These are phyloP conservation scores for Epinephelus coioides DNA, from an alignment of 2,797 vertebrate genomes.

Conservation along the genomic window DNA sequence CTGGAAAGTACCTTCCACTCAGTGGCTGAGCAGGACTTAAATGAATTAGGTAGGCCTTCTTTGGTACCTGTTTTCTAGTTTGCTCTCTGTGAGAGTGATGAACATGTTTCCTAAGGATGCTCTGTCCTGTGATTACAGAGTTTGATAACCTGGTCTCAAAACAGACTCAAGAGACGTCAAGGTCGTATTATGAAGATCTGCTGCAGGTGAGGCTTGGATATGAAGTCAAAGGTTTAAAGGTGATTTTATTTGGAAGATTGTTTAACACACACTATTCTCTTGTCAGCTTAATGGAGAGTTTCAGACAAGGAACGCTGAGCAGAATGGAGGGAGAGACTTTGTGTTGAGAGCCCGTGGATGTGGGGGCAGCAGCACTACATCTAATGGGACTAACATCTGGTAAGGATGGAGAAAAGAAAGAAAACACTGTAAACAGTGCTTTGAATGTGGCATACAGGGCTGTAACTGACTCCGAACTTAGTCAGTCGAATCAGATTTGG, in stretches of 20 bases:
- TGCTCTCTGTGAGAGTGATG: not conserved
- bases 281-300: conserved; percentile 63
- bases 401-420: conserved; percentile 30
- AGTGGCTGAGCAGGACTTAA: conserved; percentile 77
- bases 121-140: conserved; percentile 56
- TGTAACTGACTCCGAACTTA: too few relatives aligned
- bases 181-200: conserved; percentile 73
- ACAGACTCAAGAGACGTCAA: conserved; percentile 34
- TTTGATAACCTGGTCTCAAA: conserved; percentile 40
- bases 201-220: conserved; percentile 66
- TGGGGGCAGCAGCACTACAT: conserved; percentile 59
- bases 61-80: not conserved
- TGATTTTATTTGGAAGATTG: not conserved
- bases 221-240: not conserved
- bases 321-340: conserved; percentile 29
- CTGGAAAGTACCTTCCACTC: conserved; percentile 54
- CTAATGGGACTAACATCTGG: conserved; percentile 60
- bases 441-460: not conserved
- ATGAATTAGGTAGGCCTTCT: conserved; percentile 75
- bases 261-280: not conserved
- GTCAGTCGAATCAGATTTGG: too few relatives aligned
- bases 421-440: not conserved
- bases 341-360: conserved; percentile 80
- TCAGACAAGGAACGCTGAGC: conserved; percentile 31
- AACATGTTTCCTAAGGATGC: not conserved